Base-by-base conservation (phyloP, 2,888 invertebrate genomes). In the Tolmerus cingulatus region DNA sequence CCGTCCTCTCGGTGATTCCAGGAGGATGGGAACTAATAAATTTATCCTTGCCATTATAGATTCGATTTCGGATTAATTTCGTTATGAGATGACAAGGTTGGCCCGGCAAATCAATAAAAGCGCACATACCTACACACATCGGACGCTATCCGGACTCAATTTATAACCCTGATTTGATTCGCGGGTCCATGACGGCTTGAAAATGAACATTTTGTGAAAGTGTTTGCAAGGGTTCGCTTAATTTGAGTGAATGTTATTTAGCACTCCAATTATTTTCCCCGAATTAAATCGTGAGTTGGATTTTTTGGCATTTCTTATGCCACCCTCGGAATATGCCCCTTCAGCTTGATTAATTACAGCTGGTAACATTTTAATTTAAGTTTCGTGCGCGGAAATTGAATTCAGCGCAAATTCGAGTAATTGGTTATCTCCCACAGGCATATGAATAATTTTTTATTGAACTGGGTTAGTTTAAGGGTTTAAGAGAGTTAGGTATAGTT, bases 31-130 rank as follows among this genome's bases (percentile, higher is more conserved):
- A n/a, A 43, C 40, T 78, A 78, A 78, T 43, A 78, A 43, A 43
- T 78, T 78, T 78, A 78, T 78, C 78, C 43, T 40, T 78, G 78
- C 43, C 43, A 78, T 46, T 78, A 77, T 37, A 40, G 77, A 77
- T 37, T 77, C 77, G 19, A 78, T 37, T 78, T 43, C 40, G 46
- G 78, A 78, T 43, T 78, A 78, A 78, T 78, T 78, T 78, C 43
- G 9, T 43, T 78, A 78, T n/a, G 43, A 78, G 40, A 8, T 78
- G 78, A 78, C 78, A 78, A 78, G 78, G 78, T 78, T 78, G 78
- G 2, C 37, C 9, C 23, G 19, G 8, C 23, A 43, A 43, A 40
- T 78, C 78, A 78, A 78, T 78, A 40, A 1, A 40, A 2, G 12
- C 12, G 40, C 12, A 23, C 40, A 43, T 27, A 76, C 14, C 12